Conservation (phyloP, 2,113 vertebrate genomes). For the Serilophus lunatus region DNA sequence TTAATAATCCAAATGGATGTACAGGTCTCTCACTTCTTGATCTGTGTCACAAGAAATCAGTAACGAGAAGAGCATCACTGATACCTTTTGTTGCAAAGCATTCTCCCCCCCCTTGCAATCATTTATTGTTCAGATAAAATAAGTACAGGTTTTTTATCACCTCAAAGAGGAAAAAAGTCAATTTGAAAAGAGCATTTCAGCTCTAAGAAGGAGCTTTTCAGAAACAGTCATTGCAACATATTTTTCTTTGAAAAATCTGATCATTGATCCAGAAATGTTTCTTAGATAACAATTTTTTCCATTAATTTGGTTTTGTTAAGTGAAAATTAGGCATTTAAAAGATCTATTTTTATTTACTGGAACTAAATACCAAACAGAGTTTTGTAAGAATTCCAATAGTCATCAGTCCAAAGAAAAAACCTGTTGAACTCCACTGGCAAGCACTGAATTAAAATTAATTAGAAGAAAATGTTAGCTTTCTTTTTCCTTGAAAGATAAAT, state of each 20-base stretch:
- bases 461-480: background rate
- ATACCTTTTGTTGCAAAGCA: background rate
- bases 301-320: background rate
- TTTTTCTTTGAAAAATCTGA: background rate
- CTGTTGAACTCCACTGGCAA: background rate
- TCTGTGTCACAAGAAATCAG: background rate
- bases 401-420: background rate
- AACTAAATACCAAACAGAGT: background rate
- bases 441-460: background rate
- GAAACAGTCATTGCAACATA: background rate
- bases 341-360: background rate
- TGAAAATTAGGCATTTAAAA: background rate
- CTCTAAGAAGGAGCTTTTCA: background rate
- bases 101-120: background rate
- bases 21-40: background rate
- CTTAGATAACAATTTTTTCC: background rate
- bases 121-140: background rate
- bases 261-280: background rate
- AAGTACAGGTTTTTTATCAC: background rate
- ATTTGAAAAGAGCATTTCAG: background rate
- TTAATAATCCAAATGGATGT: background rate
- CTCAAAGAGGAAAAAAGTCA: background rate
- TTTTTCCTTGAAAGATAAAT: background rate
- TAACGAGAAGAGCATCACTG: background rate
- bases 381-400: background rate